phyloP scores from a whole-genome alignment of 2,113 vertebrate species.

The Lutjanus erythropterus region DNA sequence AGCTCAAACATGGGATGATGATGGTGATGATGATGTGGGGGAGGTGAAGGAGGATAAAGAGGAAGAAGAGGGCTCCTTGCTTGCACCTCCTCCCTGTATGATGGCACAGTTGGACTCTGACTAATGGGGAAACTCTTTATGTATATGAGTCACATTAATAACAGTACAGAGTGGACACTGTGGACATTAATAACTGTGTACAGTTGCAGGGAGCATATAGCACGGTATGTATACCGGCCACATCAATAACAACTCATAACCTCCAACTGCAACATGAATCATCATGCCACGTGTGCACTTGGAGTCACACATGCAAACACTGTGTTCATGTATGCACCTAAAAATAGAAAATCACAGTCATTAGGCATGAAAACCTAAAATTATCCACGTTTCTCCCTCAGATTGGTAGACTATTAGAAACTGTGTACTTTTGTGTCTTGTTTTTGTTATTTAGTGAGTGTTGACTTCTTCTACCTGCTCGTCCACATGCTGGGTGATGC shows the following conservation, averaged over 20 bases:
- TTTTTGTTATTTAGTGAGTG: constrained; percentile 39
- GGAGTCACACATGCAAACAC: constrained; percentile 44
- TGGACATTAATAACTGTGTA: constrained; percentile 76
- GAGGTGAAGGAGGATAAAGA: constrained; percentile 5
- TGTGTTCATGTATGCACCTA: constrained; percentile 26
- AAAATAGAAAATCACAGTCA: constrained; percentile 54
- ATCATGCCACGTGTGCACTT: constrained; percentile 36
- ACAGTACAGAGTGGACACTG: constrained; percentile 73
- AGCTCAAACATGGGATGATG: not conserved
- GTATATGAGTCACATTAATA: constrained; percentile 85
- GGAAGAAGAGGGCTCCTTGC: constrained; percentile 29
- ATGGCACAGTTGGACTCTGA: constrained; percentile 72
- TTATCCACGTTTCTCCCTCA: constrained; percentile 17
- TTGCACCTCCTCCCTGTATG: constrained; percentile 48
- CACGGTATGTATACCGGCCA: constrained; percentile 39
- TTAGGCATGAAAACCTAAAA: constrained; percentile 40
- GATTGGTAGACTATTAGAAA: constrained; percentile 39
- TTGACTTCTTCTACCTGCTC: constrained; percentile 42
- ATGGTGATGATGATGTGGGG: not conserved
- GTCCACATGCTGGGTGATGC: constrained; percentile 66
- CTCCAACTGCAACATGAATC: constrained; percentile 71
- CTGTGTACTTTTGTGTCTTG: constrained; percentile 24
- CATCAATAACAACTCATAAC: constrained; percentile 77
- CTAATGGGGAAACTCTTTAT: constrained; percentile 83
- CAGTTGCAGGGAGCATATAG: constrained; percentile 60